Evolutionary conservation across 2,113 vertebrate genomes (phyloP).

Genomic region (Cathartes aura): DNA sequence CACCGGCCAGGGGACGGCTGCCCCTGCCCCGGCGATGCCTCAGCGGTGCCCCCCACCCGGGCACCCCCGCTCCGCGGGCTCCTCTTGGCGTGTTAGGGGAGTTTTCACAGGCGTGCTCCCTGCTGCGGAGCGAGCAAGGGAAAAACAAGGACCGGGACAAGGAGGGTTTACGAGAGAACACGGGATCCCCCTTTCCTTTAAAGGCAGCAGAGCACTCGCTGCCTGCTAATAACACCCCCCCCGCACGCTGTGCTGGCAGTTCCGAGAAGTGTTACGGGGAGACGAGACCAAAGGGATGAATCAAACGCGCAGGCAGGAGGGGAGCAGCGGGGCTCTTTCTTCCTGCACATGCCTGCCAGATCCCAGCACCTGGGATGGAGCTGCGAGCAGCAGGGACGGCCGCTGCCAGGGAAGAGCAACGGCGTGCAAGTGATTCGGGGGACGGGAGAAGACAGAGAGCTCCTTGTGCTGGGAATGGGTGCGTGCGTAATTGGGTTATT

Average conservation of each 20-base stretch:
- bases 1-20: background rate
- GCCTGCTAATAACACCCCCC: background rate
- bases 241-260: background rate
- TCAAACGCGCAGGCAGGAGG: background rate
- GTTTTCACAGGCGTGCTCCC: background rate
- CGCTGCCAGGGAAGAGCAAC: background rate
- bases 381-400: background rate
- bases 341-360: background rate
- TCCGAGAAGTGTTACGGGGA: background rate
- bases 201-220: background rate
- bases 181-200: background rate
- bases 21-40: background rate
- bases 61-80: background rate
- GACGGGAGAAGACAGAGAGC: background rate
- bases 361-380: constrained; percentile 15
- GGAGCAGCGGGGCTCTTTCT: background rate
- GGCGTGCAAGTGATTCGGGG: background rate
- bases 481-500: background rate
- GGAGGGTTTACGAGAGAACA: background rate
- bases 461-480: constrained; percentile 1
- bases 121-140: background rate
- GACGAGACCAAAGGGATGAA: background rate
- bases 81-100: background rate
- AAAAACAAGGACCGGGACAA: background rate
- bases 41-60: background rate